Evolutionary conservation across 2,797 vertebrate genomes (phyloP).

Genomic region (Bovichtus diacanthus): DNA sequence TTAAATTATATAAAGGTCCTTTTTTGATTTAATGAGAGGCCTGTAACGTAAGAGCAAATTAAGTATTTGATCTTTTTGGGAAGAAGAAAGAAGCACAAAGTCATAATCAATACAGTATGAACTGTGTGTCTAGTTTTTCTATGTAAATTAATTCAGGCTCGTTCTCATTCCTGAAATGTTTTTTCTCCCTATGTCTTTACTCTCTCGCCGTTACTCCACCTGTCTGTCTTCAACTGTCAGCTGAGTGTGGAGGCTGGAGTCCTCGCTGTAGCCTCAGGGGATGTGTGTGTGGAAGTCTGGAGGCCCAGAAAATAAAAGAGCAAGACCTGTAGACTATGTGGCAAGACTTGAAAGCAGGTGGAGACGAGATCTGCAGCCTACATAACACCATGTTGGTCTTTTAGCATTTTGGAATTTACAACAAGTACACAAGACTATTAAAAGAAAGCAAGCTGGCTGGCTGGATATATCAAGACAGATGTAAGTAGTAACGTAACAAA

Average conservation of each 20-base stretch:
- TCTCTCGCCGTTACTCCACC: neutral
- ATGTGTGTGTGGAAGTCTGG: conserved; percentile 89
- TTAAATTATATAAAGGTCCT: neutral
- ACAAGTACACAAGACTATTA: neutral
- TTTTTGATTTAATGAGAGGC: neutral
- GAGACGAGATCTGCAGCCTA: neutral
- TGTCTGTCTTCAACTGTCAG: conserved; percentile 67
- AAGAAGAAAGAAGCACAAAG: too few relatives aligned
- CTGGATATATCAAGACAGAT: neutral
- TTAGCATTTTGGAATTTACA: neutral
- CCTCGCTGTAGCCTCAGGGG: conserved; percentile 89
- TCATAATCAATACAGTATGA: neutral
- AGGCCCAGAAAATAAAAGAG: conserved; percentile 77
- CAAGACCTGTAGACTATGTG: neutral
- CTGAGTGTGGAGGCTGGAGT: conserved; percentile 89
- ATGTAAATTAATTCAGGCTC: neutral
- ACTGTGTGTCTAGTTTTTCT: neutral
- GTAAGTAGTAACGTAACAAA: neutral
- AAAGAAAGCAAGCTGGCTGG: neutral
- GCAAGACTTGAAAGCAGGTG: neutral
- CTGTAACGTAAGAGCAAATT: neutral
- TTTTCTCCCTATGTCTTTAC: neutral
- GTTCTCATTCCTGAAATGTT: conserved; percentile 1
- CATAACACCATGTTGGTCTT: too few relatives aligned
- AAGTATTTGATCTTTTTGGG: too few relatives aligned